Evolutionary conservation across 1,140 invertebrate genomes (phyloP).

Genomic region (Drosophila erecta): DNA sequence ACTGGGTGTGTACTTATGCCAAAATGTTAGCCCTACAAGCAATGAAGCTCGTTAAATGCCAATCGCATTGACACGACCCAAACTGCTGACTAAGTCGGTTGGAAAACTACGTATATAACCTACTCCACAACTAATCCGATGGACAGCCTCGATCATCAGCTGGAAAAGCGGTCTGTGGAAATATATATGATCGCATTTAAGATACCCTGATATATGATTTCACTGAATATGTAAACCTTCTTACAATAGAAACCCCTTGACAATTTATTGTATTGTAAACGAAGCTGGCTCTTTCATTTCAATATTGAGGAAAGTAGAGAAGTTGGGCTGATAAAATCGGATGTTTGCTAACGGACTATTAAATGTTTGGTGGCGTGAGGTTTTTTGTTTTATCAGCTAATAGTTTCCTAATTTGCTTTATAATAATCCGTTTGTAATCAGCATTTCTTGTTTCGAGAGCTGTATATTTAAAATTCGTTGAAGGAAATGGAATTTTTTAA

Average conservation of each 20-base stretch:
- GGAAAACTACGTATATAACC: constrained; percentile 20
- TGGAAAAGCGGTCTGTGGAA: constrained; percentile 12
- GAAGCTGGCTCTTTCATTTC: background rate
- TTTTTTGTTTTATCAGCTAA: background rate
- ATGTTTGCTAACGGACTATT: background rate
- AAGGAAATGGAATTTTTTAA: no score
- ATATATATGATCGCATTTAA: no score
- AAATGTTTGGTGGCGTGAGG: no score
- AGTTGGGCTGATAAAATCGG: background rate
- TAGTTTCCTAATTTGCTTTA: background rate
- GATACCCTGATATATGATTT: no score
- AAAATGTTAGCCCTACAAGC: constrained; percentile 75
- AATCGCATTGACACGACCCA: constrained; percentile 77
- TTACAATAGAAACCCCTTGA: background rate
- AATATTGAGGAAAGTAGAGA: background rate
- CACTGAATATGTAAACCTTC: background rate
- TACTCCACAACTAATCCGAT: constrained; percentile 24
- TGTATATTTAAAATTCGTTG: background rate
- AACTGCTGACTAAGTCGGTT: constrained; percentile 62
- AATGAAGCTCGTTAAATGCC: constrained; percentile 75
- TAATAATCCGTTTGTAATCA: background rate
- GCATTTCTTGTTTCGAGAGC: background rate
- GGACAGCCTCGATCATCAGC: constrained; percentile 45
- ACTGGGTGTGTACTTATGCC: constrained; percentile 76
- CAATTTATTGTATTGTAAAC: background rate